Evolutionary conservation across 2,797 vertebrate species (phyloP).

Genomic region (Myotis findleyi): DNA sequence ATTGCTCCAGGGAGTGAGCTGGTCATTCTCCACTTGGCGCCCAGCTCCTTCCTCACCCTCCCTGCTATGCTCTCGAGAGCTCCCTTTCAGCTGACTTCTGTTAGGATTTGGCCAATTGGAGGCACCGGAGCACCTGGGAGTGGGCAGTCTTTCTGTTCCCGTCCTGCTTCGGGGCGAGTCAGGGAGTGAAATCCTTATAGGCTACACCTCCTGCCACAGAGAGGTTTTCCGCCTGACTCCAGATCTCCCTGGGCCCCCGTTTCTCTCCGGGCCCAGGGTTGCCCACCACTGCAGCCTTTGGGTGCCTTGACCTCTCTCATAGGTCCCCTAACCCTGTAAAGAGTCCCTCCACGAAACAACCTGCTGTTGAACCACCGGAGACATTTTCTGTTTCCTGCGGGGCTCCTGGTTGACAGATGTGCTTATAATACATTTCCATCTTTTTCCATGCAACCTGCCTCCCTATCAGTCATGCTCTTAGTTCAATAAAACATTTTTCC

Average conservation of each 20-base stretch:
- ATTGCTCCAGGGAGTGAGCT: not conserved
- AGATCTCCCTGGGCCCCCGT: not conserved
- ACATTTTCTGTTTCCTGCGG: not conserved
- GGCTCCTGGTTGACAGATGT: not conserved
- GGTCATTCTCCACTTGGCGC: too few species aligned
- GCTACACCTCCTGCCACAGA: not conserved
- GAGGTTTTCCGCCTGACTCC: not conserved
- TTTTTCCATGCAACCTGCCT: conserved; percentile 23
- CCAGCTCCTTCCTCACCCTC: not conserved
- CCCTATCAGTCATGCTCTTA: not conserved
- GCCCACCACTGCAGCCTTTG: not conserved
- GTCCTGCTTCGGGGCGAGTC: not conserved
- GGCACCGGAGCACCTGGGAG: not conserved
- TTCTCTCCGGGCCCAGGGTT: not conserved
- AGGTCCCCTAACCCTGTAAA: not conserved
- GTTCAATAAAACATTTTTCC: conserved; percentile 54
- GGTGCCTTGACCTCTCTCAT: not conserved
- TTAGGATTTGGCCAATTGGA: not conserved
- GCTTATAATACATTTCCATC: conserved; percentile 42
- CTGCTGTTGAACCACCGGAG: not conserved
- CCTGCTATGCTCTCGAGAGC: rapidly evolving
- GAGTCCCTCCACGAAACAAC: not conserved
- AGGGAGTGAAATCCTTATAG: not conserved
- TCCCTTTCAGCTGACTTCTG: not conserved
- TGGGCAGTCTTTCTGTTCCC: not conserved